Evolutionary conservation across 2,888 invertebrate genomes (phyloP), one percentile per base, ranked within the genome.

Genomic region (Augochlorella aurata): DNA sequence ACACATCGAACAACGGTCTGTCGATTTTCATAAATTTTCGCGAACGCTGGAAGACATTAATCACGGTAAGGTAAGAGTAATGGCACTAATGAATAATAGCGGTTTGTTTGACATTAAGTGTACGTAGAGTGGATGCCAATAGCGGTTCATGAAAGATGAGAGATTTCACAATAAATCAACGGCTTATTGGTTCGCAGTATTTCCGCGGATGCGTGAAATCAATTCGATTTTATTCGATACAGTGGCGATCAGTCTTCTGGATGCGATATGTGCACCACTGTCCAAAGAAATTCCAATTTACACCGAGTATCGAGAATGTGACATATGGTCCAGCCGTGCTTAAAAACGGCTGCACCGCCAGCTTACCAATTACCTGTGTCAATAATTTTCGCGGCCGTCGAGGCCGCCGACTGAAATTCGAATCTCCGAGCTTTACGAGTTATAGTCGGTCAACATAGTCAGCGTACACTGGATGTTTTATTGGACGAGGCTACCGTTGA

Each of bases 281-380:
- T 12, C 63, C 67, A 18, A 9, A 74, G n/a, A 68, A 68, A 71
- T 83, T 73, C 44, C 52, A 50, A 68, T 73, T 54, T 63, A 76
- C 67, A 24, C 38, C 16, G 12, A 12, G 44, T 38, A 61, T 50
- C n/a, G 44, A 10, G 24, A 3, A 54, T n/a, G 1, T 24, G 68
- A 47, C 71, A 38, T 12, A 29, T 18, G n/a, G 14, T 24, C 9
- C 8, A 14, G 10, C 18, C 9, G 21, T 24, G 52, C 67, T 69
- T 29, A 12, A 54, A 73, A 63, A 63, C 52, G 14, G 18, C 24
- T 24, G 10, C 16, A 8, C 47, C 29, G 10, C 18, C 18, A 45
- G 44, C 49, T 21, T 2, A 58, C 50, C 70, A 70, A 71, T 79
- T 52, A 67, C 71, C 44, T 44, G 7, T 52, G 75, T 70, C 75